Percentiles rank a stretch among this genome's conserved stretches.
These are phyloP conservation scores for Wiebesia pumilae DNA, from an alignment of 1,140 invertebrate species.

Conservation along the genomic window DNA sequence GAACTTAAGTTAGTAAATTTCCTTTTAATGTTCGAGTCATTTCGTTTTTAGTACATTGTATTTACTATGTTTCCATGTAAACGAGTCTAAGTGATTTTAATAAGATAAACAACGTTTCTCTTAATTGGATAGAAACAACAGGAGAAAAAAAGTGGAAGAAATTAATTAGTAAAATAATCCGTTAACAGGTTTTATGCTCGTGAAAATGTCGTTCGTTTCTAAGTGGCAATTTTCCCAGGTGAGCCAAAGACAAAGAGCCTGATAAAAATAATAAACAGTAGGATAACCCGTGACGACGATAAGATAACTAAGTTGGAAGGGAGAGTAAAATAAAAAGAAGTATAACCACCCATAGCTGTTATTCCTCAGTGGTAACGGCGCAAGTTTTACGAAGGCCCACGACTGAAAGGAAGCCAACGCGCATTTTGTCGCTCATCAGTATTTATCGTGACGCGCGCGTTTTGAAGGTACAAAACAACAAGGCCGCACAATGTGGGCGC, in stretches of 20 bases:
- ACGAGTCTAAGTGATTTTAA: no score
- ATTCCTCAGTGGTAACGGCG: neutral
- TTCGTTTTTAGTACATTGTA: no score
- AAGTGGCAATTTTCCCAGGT: neutral
- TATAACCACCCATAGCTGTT: neutral
- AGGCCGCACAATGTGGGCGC: slow-evolving; percentile 16
- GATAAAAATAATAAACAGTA: neutral
- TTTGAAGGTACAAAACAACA: slow-evolving; percentile 17
- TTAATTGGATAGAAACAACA: no score
- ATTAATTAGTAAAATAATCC: neutral
- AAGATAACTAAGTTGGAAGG: neutral
- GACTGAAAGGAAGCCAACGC: neutral
- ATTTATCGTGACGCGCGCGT: slow-evolving; percentile 31
- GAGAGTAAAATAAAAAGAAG: neutral
- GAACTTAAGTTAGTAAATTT: no score
- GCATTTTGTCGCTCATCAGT: slow-evolving; percentile 7
- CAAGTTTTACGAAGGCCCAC: neutral
- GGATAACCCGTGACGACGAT: neutral
- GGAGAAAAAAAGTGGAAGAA: neutral
- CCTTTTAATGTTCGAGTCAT: no score
- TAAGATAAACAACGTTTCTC: no score
- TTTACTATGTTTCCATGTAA: no score
- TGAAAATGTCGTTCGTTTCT: neutral
- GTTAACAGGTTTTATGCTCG: neutral
- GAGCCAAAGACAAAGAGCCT: neutral